Conservation (phyloP, 1,140 invertebrate genomes). For the Belonocnema kinseyi region DNA sequence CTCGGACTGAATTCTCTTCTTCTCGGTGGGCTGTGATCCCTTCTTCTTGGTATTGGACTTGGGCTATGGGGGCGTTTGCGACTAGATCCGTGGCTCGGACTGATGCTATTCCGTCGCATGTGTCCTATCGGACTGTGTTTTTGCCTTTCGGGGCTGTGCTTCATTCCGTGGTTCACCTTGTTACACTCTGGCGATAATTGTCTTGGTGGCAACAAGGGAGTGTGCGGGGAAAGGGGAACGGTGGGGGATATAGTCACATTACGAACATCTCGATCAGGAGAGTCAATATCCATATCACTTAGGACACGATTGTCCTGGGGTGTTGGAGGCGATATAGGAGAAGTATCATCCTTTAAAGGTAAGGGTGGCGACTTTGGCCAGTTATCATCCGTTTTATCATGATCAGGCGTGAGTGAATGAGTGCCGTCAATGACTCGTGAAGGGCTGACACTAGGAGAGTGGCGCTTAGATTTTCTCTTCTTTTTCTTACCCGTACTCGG, state of each 20-base stretch:
- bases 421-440: slow-evolving; percentile 51
- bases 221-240: slow-evolving; percentile 74
- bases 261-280: slow-evolving; percentile 61
- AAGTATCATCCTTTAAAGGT: slow-evolving; percentile 71
- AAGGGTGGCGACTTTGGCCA: slow-evolving; percentile 68
- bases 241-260: slow-evolving; percentile 68
- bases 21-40: slow-evolving; percentile 65
- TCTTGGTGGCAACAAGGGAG: slow-evolving; percentile 77
- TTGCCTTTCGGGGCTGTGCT: slow-evolving; percentile 60
- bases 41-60: slow-evolving; percentile 61
- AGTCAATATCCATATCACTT: slow-evolving; percentile 71
- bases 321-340: slow-evolving; percentile 79
- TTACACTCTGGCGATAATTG: slow-evolving; percentile 67
- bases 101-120: slow-evolving; percentile 43
- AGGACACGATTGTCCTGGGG: slow-evolving; percentile 65
- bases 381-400: slow-evolving; percentile 54
- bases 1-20: slow-evolving; percentile 70
- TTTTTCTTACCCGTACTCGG: slow-evolving; percentile 79
- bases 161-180: slow-evolving; percentile 47
- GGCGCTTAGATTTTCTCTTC: slow-evolving; percentile 81
- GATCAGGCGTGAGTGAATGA: slow-evolving; percentile 44
- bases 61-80: slow-evolving; percentile 68
- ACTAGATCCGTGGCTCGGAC: slow-evolving; percentile 52
- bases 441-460: slow-evolving; percentile 80
- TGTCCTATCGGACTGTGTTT: slow-evolving; percentile 64